Evolutionary conservation across 2,797 vertebrate species (phyloP).

Genomic region (Thripadectes ignobilis): DNA sequence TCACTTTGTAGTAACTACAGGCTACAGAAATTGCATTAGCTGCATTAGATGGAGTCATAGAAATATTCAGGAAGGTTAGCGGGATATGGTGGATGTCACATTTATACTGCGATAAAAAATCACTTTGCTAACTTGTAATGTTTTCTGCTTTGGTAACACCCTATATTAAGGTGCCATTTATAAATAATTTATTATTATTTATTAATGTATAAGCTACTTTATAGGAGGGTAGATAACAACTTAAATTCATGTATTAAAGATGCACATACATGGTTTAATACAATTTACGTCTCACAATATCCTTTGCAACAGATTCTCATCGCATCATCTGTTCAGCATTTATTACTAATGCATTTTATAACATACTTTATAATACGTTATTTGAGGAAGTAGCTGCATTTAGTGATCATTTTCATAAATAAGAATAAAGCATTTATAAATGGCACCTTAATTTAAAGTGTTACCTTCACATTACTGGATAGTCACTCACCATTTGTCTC

Average conservation of each 20-base stretch:
- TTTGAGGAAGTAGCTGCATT: slow-evolving; percentile 79
- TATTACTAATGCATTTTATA: slow-evolving; percentile 84
- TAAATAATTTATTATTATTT: slow-evolving; percentile 82
- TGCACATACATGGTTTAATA: slow-evolving; percentile 79
- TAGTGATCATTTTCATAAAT: slow-evolving; percentile 83
- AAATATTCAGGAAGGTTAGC: slow-evolving; percentile 72
- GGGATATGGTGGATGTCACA: slow-evolving; percentile 63
- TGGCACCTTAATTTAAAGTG: slow-evolving; percentile 81
- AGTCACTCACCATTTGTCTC: slow-evolving; percentile 74
- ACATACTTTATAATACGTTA: slow-evolving; percentile 79
- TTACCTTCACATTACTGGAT: slow-evolving; percentile 76
- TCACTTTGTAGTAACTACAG: slow-evolving; percentile 70
- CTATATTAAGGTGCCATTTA: slow-evolving; percentile 79
- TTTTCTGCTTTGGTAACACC: slow-evolving; percentile 76
- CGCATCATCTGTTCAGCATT: slow-evolving; percentile 78
- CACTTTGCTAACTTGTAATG: slow-evolving; percentile 76
- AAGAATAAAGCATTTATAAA: slow-evolving; percentile 81
- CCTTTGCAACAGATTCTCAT: slow-evolving; percentile 79
- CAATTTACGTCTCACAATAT: slow-evolving; percentile 79
- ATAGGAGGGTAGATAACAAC: slow-evolving; percentile 77
- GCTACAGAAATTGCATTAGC: slow-evolving; percentile 76
- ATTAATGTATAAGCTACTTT: slow-evolving; percentile 80
- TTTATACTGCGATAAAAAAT: slow-evolving; percentile 77
- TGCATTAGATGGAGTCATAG: slow-evolving; percentile 71
- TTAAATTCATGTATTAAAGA: slow-evolving; percentile 84